Conservation (phyloP, 2,797 vertebrate genomes). For the Telmatherina bonti region DNA sequence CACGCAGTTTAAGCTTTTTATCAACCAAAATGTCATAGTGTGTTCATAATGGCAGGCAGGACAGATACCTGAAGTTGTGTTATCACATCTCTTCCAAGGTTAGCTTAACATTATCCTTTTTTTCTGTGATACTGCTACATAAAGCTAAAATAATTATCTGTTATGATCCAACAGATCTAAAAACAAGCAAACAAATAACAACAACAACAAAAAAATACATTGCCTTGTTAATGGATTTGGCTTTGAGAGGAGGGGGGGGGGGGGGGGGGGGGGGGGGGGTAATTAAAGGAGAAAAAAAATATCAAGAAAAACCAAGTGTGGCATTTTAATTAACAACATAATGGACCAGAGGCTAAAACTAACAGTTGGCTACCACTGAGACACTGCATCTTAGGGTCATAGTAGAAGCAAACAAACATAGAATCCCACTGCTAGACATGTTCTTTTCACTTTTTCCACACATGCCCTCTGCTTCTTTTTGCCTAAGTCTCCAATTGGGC, state of each 20-base stretch:
- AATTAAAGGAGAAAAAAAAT: too few species aligned
- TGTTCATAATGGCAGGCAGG: conserved; percentile 77
- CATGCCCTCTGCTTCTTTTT: conserved; percentile 67
- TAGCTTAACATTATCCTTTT: conserved; percentile 74
- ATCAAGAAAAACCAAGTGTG: background rate
- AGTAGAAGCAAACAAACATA: conserved; percentile 59
- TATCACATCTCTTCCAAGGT: conserved; percentile 78
- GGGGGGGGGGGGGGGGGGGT: too few species aligned
- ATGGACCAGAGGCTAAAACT: conserved; percentile 56
- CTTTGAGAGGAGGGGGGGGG: conserved; percentile 25
- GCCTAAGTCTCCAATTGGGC: conserved; percentile 29
- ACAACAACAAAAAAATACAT: conserved; percentile 3
- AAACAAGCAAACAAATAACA: too few species aligned
- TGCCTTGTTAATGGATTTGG: conserved; percentile 14
- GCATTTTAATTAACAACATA: conserved; percentile 52
- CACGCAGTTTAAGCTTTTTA: conserved; percentile 64
- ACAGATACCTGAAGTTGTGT: conserved; percentile 67
- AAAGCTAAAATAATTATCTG: conserved; percentile 56
- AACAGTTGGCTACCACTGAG: conserved; percentile 63
- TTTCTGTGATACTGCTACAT: conserved; percentile 35
- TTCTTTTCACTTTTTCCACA: conserved; percentile 73
- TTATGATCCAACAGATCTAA: background rate
- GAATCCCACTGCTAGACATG: conserved; percentile 68
- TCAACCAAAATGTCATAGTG: conserved; percentile 76
- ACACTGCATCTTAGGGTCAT: conserved; percentile 75